phyloP scores from a whole-genome alignment of 2,113 vertebrate genomes.

The Talpa occidentalis region DNA sequence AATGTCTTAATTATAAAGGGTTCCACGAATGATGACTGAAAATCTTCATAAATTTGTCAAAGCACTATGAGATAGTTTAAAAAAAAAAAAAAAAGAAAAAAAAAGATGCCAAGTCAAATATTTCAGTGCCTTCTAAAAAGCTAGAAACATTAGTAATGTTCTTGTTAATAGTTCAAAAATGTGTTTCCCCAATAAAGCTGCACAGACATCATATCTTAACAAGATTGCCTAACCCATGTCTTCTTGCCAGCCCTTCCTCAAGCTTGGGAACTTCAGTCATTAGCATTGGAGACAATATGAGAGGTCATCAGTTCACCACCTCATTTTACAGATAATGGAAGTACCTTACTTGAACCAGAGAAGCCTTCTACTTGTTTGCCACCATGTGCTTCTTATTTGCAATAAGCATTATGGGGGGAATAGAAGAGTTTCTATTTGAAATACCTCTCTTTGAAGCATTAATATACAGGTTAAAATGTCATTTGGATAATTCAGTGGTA shows the following conservation, averaged over 20 bases:
- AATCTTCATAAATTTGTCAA: constrained; percentile 55
- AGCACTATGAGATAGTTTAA: not conserved
- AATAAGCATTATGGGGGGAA: constrained; percentile 34
- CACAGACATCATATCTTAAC: not conserved
- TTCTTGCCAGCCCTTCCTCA: constrained; percentile 34
- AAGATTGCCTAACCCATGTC: not conserved
- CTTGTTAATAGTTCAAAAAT: constrained; percentile 60
- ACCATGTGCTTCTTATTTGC: no score
- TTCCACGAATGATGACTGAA: not conserved
- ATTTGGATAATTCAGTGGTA: constrained; percentile 77
- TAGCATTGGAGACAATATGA: not conserved
- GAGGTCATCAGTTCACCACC: not conserved
- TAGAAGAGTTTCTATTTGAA: constrained; percentile 79
- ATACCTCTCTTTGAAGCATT: constrained; percentile 81
- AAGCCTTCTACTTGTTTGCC: constrained; percentile 71
- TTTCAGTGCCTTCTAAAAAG: constrained; percentile 14
- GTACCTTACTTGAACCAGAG: constrained; percentile 47
- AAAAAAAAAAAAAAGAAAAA: not conserved
- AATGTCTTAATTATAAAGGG: constrained; percentile 61
- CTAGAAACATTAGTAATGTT: constrained; percentile 21
- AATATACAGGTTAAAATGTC: constrained; percentile 82
- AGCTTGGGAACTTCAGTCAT: not conserved
- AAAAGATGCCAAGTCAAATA: constrained; percentile 10
- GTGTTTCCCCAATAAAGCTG: not conserved
- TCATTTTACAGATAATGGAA: not conserved